Evolutionary conservation across 2,797 vertebrate genomes (phyloP).

Genomic region (Myotis findleyi): DNA sequence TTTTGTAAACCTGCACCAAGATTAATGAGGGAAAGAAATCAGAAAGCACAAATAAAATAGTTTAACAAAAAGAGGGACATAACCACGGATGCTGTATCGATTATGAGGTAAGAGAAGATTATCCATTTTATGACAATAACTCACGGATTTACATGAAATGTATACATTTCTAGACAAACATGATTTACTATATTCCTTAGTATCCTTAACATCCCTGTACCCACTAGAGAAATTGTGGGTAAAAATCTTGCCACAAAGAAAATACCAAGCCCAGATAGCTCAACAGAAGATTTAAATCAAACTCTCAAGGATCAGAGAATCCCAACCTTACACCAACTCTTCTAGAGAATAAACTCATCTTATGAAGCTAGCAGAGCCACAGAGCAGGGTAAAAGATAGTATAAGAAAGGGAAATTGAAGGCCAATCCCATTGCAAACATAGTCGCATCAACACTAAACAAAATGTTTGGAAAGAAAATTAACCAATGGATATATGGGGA

Average conservation of each 20-base stretch:
- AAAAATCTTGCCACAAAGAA: slow-evolving; percentile 39
- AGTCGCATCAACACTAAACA: neutral
- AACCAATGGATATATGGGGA: neutral
- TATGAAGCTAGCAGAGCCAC: neutral
- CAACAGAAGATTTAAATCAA: slow-evolving; percentile 56
- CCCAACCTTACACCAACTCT: slow-evolving; percentile 34
- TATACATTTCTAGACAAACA: slow-evolving; percentile 40
- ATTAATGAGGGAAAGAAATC: neutral
- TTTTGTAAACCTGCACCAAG: slow-evolving; percentile 36
- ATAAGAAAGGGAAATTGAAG: neutral
- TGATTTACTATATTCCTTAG: neutral
- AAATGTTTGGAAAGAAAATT: neutral
- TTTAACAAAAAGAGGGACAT: neutral
- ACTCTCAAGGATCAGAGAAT: slow-evolving; percentile 54
- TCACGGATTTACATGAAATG: slow-evolving; percentile 31
- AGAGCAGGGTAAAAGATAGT: neutral
- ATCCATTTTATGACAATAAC: slow-evolving; percentile 18
- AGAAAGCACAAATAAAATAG: neutral
- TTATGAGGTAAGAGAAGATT: slow-evolving; percentile 1
- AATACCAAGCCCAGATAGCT: slow-evolving; percentile 43
- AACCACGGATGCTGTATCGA: neutral
- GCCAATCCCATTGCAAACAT: neutral
- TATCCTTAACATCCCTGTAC: neutral
- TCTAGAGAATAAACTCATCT: slow-evolving; percentile 42
- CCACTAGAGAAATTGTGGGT: slow-evolving; percentile 45